phyloP scores from a whole-genome alignment of 2,888 invertebrate species.

The Hypercompe scribonia region DNA sequence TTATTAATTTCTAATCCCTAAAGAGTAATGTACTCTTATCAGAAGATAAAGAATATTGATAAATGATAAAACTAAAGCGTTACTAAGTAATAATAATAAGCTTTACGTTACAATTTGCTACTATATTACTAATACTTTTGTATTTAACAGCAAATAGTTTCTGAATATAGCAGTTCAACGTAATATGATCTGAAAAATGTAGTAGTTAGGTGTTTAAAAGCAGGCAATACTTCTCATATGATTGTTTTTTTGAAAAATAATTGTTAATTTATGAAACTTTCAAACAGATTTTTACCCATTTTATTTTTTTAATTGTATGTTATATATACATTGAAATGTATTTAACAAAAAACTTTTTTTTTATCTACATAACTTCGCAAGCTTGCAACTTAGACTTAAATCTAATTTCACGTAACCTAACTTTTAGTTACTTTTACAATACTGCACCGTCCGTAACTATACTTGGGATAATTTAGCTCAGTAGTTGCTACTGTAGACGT shows the following conservation, averaged over 20 bases:
- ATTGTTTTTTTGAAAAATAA: background rate
- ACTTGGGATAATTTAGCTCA: background rate
- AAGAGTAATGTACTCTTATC: slow-evolving; percentile 4
- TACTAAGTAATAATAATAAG: background rate
- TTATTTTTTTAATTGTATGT: background rate
- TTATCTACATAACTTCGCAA: background rate
- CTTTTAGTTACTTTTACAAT: background rate
- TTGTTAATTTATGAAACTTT: too few species aligned
- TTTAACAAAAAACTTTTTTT: background rate
- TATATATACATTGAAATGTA: too few species aligned
- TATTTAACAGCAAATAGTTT: too few species aligned
- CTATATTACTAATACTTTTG: background rate
- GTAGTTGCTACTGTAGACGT: too few species aligned
- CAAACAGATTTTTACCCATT: too few species aligned
- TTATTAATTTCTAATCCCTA: background rate
- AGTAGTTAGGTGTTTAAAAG: background rate
- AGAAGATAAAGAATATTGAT: background rate
- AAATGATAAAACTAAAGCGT: background rate
- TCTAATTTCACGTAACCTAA: background rate
- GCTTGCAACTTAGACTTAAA: background rate
- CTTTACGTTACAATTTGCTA: background rate
- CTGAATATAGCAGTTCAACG: background rate
- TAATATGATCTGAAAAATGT: background rate
- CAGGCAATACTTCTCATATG: background rate
- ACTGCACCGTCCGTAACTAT: background rate